phyloP scores from a whole-genome alignment of 2,888 invertebrate species.

The Nineta flava region DNA sequence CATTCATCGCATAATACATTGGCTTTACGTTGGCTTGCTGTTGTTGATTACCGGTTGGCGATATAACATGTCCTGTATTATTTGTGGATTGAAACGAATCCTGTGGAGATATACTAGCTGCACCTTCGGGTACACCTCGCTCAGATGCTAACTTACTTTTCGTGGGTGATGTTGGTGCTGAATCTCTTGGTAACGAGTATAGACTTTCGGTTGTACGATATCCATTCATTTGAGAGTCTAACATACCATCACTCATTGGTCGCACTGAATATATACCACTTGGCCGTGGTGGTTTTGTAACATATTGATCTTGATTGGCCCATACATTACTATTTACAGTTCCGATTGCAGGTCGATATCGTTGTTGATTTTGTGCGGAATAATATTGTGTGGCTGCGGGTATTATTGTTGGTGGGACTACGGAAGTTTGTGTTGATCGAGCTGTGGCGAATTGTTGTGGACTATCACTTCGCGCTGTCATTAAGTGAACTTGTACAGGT shows the following conservation, averaged over 20 bases:
- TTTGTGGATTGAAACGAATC: conserved; percentile 32
- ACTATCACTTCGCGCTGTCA: conserved; percentile 25
- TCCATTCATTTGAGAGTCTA: conserved; percentile 22
- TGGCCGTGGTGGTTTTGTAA: conserved; percentile 22
- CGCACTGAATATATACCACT: conserved; percentile 12
- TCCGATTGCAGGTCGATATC: conserved; percentile 20
- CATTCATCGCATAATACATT: conserved; percentile 75
- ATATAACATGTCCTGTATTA: conserved; percentile 24
- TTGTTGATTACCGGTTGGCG: conserved; percentile 23
- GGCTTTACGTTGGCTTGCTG: conserved; percentile 32
- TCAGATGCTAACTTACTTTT: conserved; percentile 33
- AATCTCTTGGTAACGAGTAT: conserved; percentile 17
- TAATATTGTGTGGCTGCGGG: background rate
- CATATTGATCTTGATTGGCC: conserved; percentile 20
- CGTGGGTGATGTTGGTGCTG: conserved; percentile 38
- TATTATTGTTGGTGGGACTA: conserved; percentile 17
- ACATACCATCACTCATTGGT: conserved; percentile 14
- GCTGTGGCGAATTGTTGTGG: conserved; percentile 26
- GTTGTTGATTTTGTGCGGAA: background rate
- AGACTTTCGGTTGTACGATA: conserved; percentile 17
- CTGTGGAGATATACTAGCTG: conserved; percentile 52
- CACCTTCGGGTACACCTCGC: conserved; percentile 58
- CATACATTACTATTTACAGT: conserved; percentile 17
- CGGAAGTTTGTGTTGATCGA: conserved; percentile 24
- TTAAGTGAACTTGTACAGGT: conserved; percentile 18